A percentile compares a stretch with the other conserved stretches of the same genome.
phyloP scores from a whole-genome alignment of 2,888 invertebrate genomes.

The Scelioninae gen. 1 region DNA sequence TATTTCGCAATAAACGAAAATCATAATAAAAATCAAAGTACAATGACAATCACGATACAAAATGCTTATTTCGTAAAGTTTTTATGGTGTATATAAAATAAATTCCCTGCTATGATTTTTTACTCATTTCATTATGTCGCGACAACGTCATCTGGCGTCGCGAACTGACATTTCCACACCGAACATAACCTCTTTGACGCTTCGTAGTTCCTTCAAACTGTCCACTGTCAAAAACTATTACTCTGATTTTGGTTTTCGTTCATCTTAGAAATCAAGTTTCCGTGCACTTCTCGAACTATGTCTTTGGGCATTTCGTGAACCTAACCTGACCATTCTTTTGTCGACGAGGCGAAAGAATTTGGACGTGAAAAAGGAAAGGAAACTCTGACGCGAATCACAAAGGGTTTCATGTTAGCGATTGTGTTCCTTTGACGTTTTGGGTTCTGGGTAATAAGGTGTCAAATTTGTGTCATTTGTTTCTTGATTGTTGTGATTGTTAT shows the following conservation, averaged over 20 bases:
- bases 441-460: no score
- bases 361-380: background rate
- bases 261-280: background rate
- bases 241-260: slow-evolving; percentile 24
- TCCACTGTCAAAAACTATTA: slow-evolving; percentile 29
- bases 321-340: background rate
- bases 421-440: background rate
- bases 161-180: no score
- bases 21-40: no score
- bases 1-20: no score
- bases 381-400: slow-evolving; percentile 15
- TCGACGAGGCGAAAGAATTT: background rate
- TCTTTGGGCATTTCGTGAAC: slow-evolving; percentile 24
- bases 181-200: slow-evolving; percentile 44
- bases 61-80: no score
- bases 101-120: no score
- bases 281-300: slow-evolving; percentile 7
- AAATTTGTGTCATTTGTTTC: no score
- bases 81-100: no score
- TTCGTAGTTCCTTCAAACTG: slow-evolving; percentile 48
- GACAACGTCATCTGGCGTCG: background rate
- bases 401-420: slow-evolving; percentile 11
- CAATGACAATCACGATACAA: no score
- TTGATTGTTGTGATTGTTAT: no score
- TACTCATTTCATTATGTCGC: background rate